Conservation (phyloP, 1,140 invertebrate species). For the Latrodectus geometricus region DNA sequence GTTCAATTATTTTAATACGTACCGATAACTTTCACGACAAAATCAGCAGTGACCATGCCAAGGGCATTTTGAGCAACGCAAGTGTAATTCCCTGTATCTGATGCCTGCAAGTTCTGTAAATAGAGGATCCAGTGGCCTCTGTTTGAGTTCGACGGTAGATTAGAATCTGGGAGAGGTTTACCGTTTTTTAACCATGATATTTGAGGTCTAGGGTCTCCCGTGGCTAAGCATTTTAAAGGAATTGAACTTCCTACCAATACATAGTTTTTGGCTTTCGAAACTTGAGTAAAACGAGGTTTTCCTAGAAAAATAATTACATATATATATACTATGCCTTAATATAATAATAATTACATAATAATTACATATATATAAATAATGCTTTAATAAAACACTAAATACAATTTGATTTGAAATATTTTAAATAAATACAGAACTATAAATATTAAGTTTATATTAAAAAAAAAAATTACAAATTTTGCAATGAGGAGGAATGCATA, state of each 20-base stretch:
- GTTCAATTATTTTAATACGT: conserved; percentile 66
- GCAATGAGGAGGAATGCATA: no score
- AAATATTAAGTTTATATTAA: no score
- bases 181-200: conserved; percentile 61
- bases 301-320: conserved; percentile 7
- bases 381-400: no score
- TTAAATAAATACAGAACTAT: no score
- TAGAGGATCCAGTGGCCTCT: conserved; percentile 42
- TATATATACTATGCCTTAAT: neutral
- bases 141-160: conserved; percentile 22
- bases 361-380: no score
- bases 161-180: conserved; percentile 49
- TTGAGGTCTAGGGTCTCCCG: conserved; percentile 43
- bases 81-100: conserved; percentile 86
- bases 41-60: conserved; percentile 82
- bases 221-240: conserved; percentile 48
- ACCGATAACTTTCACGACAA: conserved; percentile 81
- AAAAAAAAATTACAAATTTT: no score
- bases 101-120: conserved; percentile 64
- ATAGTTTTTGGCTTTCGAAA: conserved; percentile 30
- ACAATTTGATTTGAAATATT: no score
- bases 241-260: conserved; percentile 51
- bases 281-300: conserved; percentile 45
- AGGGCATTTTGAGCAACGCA: conserved; percentile 84
- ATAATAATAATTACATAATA: no score